Base-by-base conservation (phyloP, 1,140 invertebrate genomes). In the Pogonomyrmex californicus region DNA sequence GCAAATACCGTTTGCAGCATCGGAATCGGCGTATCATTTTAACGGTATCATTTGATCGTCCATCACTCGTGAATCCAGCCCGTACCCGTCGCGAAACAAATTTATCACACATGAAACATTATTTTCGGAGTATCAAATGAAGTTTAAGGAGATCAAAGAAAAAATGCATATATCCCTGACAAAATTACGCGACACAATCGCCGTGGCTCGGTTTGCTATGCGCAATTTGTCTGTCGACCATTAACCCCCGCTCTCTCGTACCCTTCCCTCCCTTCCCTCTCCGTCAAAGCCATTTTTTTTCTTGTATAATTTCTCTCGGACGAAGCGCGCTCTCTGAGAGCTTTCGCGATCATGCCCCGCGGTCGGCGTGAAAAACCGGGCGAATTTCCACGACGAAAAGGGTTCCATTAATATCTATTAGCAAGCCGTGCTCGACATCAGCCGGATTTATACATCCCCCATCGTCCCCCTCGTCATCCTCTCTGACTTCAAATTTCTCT, bases 391-490 rank as follows among this genome's bases (percentile, higher is more conserved):
- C 65, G 88, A 58, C 78, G 60, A 88, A 91, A 91, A 86, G 90
- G 68, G 85, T 92, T 89, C 91, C 93, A 93, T 93, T 93, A 92
- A 91, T 93, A 92, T 93, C 91, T 93, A 93, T 93, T 93, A 93
- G 91, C 83, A 86, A 88, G 54, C 90, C 87, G 85, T 90, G 90
- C 90, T 92, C 86, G 90, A 91, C 85, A 86, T 90, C 86, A 83
- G 87, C 88, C 82, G 89, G 88, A 91, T 93, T 93, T 90, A 82
- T 76, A 85, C 49, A 71, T 47, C 38, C 36, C 82, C 33, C 51
- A 73, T 75, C 58, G 30, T 75, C 44, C 49, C 54, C 49, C 17
- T 30, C 62, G 7, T 54, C 30, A 33, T 9, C 30, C 56, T 56
- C 54, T 47, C n/a, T 51, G 47, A 81, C 17, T 75, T 56, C 47